Percentiles rank a stretch among this genome's conserved stretches.
These are phyloP conservation scores for Synodontis membranacea DNA, from an alignment of 2,113 vertebrate genomes.

Conservation along the genomic window DNA sequence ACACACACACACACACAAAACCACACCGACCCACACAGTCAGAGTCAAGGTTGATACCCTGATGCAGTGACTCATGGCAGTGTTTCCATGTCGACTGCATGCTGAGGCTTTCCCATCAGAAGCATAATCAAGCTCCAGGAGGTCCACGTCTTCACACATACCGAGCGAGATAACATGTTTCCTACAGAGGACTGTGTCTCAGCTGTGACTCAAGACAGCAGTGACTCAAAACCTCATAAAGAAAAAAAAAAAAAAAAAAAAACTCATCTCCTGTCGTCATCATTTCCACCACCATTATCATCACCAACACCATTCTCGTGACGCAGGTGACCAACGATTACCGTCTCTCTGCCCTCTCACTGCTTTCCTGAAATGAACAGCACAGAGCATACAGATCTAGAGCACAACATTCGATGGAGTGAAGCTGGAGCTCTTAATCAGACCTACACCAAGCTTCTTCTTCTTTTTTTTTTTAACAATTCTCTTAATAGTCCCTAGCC, in stretches of 20 bases:
- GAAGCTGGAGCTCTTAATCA: not conserved
- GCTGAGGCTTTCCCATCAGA: conserved; percentile 31
- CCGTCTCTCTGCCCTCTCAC: not conserved
- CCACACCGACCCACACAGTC: not conserved
- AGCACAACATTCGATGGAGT: not conserved
- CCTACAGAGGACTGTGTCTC: conserved; percentile 4
- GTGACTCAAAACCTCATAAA: not conserved
- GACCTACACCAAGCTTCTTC: not conserved
- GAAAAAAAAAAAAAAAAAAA: not conserved
- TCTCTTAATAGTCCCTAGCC: not conserved
- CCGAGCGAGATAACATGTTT: not conserved
- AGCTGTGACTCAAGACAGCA: not conserved
- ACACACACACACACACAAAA: not conserved
- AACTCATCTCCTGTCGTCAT: not conserved
- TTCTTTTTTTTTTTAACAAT: not conserved
- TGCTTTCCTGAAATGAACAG: conserved; percentile 5
- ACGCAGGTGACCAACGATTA: not conserved
- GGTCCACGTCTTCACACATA: not conserved
- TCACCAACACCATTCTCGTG: not conserved
- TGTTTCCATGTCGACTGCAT: not conserved
- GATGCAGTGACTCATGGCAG: not conserved
- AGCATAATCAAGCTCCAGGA: conserved; percentile 22
- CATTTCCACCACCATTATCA: not conserved
- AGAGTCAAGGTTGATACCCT: not conserved
- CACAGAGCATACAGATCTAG: not conserved